Conservation (phyloP, 1,140 invertebrate genomes). For the Alviniconcha marisindica region DNA sequence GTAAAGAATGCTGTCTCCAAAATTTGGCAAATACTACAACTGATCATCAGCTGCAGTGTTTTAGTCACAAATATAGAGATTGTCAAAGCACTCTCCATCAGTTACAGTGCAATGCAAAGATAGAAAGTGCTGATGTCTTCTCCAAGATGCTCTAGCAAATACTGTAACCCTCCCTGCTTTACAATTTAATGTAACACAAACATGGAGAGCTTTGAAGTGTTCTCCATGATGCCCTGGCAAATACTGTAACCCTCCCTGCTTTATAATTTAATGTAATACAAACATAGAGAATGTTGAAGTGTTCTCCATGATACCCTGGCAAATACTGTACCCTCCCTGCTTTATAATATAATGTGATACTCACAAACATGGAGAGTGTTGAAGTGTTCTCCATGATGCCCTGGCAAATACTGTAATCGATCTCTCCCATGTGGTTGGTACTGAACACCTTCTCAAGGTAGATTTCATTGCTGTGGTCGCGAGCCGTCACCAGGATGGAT, state of each 20-base stretch:
- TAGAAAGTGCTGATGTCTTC: slow-evolving; percentile 32
- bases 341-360: slow-evolving; percentile 20
- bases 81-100: no score
- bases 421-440: slow-evolving; percentile 65
- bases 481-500: slow-evolving; percentile 59
- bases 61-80: no score
- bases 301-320: no score
- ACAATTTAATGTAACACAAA: neutral
- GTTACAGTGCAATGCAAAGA: slow-evolving; percentile 15
- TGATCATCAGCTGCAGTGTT: no score
- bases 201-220: slow-evolving; percentile 35
- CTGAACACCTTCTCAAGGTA: slow-evolving; percentile 61
- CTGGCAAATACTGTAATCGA: slow-evolving; percentile 55
- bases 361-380: slow-evolving; percentile 29
- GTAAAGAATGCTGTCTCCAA: no score
- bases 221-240: no score
- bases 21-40: no score
- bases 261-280: neutral
- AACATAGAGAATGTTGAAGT: slow-evolving; percentile 33
- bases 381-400: slow-evolving; percentile 49
- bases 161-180: no score
- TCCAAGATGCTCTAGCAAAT: no score
- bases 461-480: slow-evolving; percentile 49
- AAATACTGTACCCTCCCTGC: no score
- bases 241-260: no score